A percentile compares a stretch with the other conserved stretches of the same genome.
Evolutionary conservation across 2,888 invertebrate species (phyloP).

Genomic region (Aphodius granarius): DNA sequence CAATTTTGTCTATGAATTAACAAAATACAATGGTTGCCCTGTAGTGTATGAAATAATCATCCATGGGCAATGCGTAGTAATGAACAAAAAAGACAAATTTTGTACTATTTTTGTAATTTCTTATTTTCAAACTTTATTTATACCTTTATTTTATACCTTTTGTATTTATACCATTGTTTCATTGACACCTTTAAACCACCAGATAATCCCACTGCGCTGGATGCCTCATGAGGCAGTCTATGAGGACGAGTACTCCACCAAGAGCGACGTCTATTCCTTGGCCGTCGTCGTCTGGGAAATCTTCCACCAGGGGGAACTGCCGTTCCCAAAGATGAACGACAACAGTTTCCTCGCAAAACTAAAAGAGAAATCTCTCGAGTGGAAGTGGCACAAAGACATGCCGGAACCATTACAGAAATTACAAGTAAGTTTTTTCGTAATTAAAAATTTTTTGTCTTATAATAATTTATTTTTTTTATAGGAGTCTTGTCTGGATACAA

Average conservation of each 20-base stretch:
- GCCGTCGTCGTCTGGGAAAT: conserved; percentile 91
- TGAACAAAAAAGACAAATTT: too few relatives aligned
- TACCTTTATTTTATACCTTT: too few relatives aligned
- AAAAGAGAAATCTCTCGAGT: conserved; percentile 66
- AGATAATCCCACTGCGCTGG: conserved; percentile 89
- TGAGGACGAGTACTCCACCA: conserved; percentile 89
- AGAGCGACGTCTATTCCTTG: conserved; percentile 92
- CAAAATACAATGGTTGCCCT: too few relatives aligned
- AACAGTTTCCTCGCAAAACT: conserved; percentile 70
- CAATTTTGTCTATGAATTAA: too few relatives aligned
- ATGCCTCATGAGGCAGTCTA: conserved; percentile 85
- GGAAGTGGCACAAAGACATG: conserved; percentile 67
- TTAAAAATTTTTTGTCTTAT: conserved; percentile 4
- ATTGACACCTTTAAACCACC: conserved; percentile 29
- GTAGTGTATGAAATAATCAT: too few relatives aligned
- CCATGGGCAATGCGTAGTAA: too few relatives aligned
- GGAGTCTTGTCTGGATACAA: conserved; percentile 66
- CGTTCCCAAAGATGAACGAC: conserved; percentile 75
- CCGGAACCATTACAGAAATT: conserved; percentile 64
- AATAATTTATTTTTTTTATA: conserved; percentile 44
- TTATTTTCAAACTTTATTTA: too few relatives aligned
- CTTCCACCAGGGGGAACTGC: conserved; percentile 76
- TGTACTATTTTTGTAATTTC: too few relatives aligned
- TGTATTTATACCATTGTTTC: too few relatives aligned
- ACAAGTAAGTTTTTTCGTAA: conserved; percentile 48